phyloP scores from a whole-genome alignment of 64 coral and sea anemone species.

The Exaiptasia diaphana region DNA sequence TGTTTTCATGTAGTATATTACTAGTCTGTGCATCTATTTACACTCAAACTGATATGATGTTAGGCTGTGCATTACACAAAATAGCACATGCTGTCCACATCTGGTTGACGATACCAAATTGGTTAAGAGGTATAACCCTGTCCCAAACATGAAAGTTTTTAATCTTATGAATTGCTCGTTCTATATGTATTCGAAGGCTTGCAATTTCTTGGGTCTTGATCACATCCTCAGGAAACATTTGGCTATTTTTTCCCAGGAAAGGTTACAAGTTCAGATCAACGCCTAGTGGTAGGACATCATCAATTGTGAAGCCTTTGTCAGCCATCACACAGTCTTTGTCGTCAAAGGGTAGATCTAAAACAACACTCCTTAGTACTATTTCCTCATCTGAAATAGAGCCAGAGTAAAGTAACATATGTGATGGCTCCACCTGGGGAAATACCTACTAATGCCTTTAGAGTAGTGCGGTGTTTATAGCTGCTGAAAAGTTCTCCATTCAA shows the following conservation, averaged over 20 bases:
- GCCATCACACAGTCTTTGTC: conserved; percentile 22
- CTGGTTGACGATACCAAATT: neutral
- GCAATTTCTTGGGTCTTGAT: conserved; percentile 14
- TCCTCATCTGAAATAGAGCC: neutral
- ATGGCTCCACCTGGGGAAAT: conserved; percentile 22
- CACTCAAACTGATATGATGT: conserved; percentile 28
- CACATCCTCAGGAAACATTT: conserved; percentile 14
- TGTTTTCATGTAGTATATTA: no score
- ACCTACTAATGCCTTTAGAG: neutral
- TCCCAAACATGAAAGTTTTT: conserved; percentile 25
- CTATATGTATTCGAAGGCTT: neutral
- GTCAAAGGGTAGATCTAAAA: conserved; percentile 22
- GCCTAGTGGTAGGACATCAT: neutral
- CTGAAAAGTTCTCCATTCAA: conserved; percentile 15
- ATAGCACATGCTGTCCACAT: conserved; percentile 15
- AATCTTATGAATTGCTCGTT: conserved; percentile 11
- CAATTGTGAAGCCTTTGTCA: conserved; percentile 31
- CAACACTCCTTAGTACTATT: neutral
- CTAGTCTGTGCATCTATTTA: no score
- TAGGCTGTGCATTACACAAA: conserved; percentile 26
- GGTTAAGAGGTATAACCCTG: neutral
- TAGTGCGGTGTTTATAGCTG: neutral
- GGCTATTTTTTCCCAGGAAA: neutral
- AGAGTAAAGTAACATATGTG: conserved; percentile 14
- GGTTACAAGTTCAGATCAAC: neutral